These are phyloP conservation scores for Heliconius hermathena DNA, from an alignment of 1,140 invertebrate genomes.

Conservation along the genomic window DNA sequence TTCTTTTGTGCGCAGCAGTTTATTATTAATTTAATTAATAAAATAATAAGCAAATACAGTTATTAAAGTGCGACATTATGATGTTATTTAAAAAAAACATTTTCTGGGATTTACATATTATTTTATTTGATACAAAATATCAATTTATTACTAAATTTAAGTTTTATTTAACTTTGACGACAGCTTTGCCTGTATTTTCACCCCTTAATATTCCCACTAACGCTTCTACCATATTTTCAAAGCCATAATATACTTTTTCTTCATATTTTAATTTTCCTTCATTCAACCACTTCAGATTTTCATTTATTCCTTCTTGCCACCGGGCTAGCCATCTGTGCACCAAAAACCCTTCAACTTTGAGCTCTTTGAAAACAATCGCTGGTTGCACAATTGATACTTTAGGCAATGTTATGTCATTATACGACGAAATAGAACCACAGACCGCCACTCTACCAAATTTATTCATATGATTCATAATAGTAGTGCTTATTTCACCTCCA, in stretches of 20 bases:
- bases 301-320: constrained; percentile 83
- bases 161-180: constrained; percentile 81
- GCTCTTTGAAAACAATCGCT: constrained; percentile 76
- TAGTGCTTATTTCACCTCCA: constrained; percentile 85
- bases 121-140: neutral
- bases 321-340: constrained; percentile 82
- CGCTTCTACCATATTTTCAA: constrained; percentile 87
- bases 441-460: constrained; percentile 83
- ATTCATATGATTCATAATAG: constrained; percentile 85
- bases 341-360: constrained; percentile 86
- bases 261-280: constrained; percentile 85
- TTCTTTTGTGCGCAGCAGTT: no score
- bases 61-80: neutral
- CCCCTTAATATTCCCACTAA: constrained; percentile 84
- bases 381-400: constrained; percentile 73
- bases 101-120: neutral
- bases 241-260: constrained; percentile 85
- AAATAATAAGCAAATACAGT: neutral
- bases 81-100: neutral
- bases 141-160: neutral
- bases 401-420: constrained; percentile 76
- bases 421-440: constrained; percentile 85
- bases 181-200: constrained; percentile 85
- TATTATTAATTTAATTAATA: no score
- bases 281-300: constrained; percentile 84